phyloP scores from a whole-genome alignment of 2,797 vertebrate species.

The Bradypodion ventrale region DNA sequence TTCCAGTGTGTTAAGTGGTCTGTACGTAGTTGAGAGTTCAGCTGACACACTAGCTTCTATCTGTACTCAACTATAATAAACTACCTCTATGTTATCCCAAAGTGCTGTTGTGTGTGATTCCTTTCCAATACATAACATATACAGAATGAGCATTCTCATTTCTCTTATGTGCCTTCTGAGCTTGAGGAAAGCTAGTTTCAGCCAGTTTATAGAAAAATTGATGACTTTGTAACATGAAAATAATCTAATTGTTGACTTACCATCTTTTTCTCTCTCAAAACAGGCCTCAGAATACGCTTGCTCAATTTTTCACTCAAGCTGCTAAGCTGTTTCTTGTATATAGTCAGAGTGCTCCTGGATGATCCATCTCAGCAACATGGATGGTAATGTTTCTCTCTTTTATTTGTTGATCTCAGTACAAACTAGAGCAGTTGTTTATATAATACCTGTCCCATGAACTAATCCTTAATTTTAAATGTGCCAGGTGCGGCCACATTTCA shows the following conservation, averaged over 20 bases:
- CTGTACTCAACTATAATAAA: too few relatives aligned
- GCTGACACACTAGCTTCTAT: too few relatives aligned
- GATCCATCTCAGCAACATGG: conserved; percentile 72
- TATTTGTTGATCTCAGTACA: conserved; percentile 31
- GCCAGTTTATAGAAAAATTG: conserved; percentile 12
- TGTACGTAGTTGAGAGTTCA: too few relatives aligned
- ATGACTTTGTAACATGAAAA: neutral
- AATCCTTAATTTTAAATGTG: conserved; percentile 10
- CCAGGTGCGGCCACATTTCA: neutral
- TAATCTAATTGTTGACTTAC: neutral
- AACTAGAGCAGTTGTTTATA: neutral
- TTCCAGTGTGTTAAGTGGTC: too few relatives aligned
- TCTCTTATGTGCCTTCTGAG: neutral
- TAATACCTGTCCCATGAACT: neutral
- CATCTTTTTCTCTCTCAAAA: conserved; percentile 59
- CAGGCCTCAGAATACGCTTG: conserved; percentile 83
- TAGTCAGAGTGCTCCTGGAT: conserved; percentile 80
- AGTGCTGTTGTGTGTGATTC: too few relatives aligned
- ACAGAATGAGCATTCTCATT: conserved; percentile 23
- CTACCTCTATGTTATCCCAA: too few relatives aligned
- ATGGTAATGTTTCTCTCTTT: conserved; percentile 74
- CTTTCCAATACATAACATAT: too few relatives aligned
- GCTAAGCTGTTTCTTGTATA: conserved; percentile 85
- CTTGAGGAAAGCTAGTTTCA: conserved; percentile 13
- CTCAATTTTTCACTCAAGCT: conserved; percentile 87